Base-by-base conservation (phyloP, 2,797 vertebrate genomes). In the Sebastiscus tertius region DNA sequence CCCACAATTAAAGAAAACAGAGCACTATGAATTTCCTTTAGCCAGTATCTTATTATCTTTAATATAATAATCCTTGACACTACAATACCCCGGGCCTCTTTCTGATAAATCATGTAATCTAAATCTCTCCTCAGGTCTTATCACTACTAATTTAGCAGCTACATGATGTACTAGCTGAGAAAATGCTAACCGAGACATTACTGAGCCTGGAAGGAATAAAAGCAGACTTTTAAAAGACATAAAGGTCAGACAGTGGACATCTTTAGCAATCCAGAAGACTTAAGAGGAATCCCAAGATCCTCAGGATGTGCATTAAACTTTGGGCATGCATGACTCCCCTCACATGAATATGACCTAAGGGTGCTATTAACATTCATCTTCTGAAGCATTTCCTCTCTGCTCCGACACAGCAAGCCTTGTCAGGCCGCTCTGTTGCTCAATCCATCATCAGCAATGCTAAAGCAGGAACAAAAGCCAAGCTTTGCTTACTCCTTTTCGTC, bases 281-380 rank as follows among this genome's bases (percentile, higher is more conserved):
- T 80, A 4, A 68, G 42, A 82, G 22, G 69, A 80, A 78, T 52
- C 31, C 31, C 12, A 68, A 29, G 26, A 60, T 81, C 70, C 36
- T 29, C 8, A 56, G 63, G 63, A 80, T 59, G 68, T 54, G 34
- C 26, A 58, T 80, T 79, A 34, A 76, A 86, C 61, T 65, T 39
- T 72, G 59, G 54, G 60, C 55, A 72, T 55, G 85, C 66, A 75
- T 16, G 52, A 78, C 26, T 84, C 60, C 66, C 31, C 68, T 81
- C 36, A 73, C 59, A 79, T 69, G 68, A 88, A 64, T 70, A 29
- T 68, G 59, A 86, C 90, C 82, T 71, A 13, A 62, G 86, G 90
- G 83, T 68, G 69, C 68, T 22, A 86, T 93, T 91, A 91, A 83
- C 86, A 90, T 88, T 89, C 59, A 87, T 89, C 52, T 70, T 80